Conservation (phyloP, 2,113 vertebrate species). For the Ammospiza caudacuta region DNA sequence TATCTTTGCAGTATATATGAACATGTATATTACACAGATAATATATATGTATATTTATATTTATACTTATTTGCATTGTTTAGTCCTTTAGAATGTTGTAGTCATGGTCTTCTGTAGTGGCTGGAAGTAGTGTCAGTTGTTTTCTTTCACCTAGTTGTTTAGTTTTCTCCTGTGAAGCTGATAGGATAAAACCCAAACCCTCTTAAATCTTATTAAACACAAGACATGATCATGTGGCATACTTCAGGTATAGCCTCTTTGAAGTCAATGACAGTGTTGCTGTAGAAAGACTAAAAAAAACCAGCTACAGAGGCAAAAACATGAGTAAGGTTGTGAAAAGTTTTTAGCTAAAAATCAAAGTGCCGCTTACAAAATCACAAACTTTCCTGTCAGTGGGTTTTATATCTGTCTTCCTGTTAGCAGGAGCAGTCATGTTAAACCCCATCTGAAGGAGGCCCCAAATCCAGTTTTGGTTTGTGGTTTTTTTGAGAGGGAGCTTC, state of each 20-base stretch:
- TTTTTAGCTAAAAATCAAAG: background rate
- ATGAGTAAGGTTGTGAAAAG: background rate
- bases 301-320: background rate
- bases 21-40: background rate
- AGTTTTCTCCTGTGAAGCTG: background rate
- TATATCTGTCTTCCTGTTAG: background rate
- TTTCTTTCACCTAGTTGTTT: background rate
- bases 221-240: background rate
- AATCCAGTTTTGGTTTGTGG: background rate
- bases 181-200: background rate
- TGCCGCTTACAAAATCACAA: background rate
- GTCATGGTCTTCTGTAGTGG: background rate
- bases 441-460: background rate
- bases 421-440: background rate
- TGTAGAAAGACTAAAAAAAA: background rate
- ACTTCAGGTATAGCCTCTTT: background rate
- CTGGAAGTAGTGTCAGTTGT: background rate
- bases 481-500: background rate
- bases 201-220: background rate
- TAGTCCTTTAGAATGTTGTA: background rate
- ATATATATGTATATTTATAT: background rate
- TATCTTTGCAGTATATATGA: background rate
- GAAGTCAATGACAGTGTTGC: background rate
- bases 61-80: background rate
- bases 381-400: conserved; percentile 15